phyloP scores from a whole-genome alignment of 2,113 vertebrate species.

The Notiomystis cincta region DNA sequence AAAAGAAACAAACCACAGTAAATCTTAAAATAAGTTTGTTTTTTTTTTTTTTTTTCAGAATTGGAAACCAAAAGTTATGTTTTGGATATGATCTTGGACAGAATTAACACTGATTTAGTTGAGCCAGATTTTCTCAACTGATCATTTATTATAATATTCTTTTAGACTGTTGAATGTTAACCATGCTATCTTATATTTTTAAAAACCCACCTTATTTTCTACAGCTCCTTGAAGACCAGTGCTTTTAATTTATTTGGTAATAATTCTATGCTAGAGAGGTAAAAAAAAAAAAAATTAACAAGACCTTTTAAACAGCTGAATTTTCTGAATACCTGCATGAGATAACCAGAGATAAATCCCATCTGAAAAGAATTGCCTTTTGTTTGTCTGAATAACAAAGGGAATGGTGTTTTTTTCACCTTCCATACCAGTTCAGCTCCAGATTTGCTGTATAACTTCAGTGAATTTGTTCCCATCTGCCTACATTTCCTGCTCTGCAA shows the following conservation, averaged over 20 bases:
- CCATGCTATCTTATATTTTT: background rate
- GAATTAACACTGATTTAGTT: background rate
- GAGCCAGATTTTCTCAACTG: background rate
- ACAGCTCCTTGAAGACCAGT: background rate
- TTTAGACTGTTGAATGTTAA: rapidly evolving
- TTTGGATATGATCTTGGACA: background rate
- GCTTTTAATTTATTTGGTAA: background rate
- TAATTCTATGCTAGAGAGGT: background rate
- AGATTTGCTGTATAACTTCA: background rate
- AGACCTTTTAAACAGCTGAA: background rate
- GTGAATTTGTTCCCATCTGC: background rate
- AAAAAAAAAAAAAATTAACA: background rate
- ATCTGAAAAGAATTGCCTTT: background rate
- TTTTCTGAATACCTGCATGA: slow-evolving; percentile 44
- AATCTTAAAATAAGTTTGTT: background rate
- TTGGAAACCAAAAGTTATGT: background rate
- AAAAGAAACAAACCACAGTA: background rate
- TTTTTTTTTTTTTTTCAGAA: background rate
- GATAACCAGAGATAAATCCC: background rate
- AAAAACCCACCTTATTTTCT: background rate
- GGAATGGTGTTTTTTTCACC: background rate
- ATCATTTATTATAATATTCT: background rate
- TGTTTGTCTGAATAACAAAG: background rate
- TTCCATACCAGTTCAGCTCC: background rate
- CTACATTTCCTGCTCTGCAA: background rate